Evolutionary conservation across 2,113 vertebrate species (phyloP).

Genomic region (Salvelinus alpinus): DNA sequence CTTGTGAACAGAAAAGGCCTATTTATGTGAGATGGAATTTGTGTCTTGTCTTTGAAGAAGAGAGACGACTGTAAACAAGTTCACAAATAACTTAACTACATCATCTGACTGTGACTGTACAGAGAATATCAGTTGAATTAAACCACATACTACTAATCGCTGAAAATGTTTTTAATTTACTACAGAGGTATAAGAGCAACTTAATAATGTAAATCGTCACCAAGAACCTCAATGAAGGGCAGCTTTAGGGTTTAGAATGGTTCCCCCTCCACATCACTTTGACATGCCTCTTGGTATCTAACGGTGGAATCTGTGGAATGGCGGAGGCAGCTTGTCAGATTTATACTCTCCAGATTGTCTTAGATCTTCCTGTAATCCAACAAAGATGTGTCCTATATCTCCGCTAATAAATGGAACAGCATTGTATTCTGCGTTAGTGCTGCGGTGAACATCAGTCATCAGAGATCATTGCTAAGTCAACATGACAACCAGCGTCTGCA

Average conservation of each 20-base stretch:
- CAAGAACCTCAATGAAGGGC: background rate
- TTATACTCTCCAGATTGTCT: conserved; percentile 18
- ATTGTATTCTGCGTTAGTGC: conserved; percentile 16
- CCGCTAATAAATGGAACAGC: conserved; percentile 31
- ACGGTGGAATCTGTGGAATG: conserved; percentile 47
- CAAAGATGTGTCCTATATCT: conserved; percentile 28
- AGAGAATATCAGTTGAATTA: no score
- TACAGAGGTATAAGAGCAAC: no score
- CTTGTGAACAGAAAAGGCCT: background rate
- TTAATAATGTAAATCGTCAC: no score
- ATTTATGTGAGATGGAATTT: background rate
- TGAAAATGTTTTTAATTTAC: no score
- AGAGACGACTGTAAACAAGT: background rate
- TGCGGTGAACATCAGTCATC: conserved; percentile 28
- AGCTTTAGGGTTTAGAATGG: background rate
- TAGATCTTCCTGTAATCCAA: conserved; percentile 44
- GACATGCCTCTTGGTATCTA: conserved; percentile 12
- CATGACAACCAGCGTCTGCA: background rate
- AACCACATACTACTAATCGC: no score
- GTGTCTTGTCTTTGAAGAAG: background rate
- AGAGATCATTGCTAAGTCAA: conserved; percentile 26
- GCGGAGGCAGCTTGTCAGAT: conserved; percentile 15
- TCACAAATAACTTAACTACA: background rate
- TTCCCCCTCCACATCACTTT: background rate
- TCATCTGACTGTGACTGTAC: background rate